Evolutionary conservation across 2,797 vertebrate species (phyloP).

Genomic region (Salarias fasciatus): DNA sequence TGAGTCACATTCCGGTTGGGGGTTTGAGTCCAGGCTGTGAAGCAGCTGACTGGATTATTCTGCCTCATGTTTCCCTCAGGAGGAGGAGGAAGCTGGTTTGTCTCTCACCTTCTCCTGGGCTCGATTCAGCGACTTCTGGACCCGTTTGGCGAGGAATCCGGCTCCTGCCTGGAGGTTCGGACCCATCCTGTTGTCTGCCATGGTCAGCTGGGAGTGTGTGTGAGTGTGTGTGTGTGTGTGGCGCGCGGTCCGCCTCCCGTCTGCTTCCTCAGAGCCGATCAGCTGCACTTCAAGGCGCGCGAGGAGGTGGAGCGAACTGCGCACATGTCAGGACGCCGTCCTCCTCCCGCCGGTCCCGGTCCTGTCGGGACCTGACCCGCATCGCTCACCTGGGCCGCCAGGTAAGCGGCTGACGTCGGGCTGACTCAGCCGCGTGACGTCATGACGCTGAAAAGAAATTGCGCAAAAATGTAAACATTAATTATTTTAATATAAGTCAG

Average conservation of each 20-base stretch:
- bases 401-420: too few species aligned
- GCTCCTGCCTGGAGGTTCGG: conserved; percentile 87
- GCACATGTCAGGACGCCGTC: conserved; percentile 8
- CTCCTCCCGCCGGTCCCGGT: too few species aligned
- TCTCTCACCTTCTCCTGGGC: conserved; percentile 93
- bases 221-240: conserved; percentile 5
- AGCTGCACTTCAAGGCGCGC: conserved; percentile 16
- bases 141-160: conserved; percentile 89
- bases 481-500: too few species aligned
- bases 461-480: too few species aligned
- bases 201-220: conserved; percentile 52
- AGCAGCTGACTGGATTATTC: too few species aligned
- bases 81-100: too few species aligned
- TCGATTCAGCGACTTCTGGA: conserved; percentile 91
- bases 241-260: background rate
- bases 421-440: conserved; percentile 45
- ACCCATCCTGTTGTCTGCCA: conserved; percentile 89
- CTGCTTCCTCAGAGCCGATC: conserved; percentile 24
- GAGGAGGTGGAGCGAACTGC: conserved; percentile 63
- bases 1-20: too few species aligned
- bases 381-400: conserved; percentile 62
- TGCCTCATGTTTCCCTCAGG: too few species aligned
- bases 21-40: too few species aligned
- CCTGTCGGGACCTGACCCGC: background rate
- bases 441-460: too few species aligned